Conservation (phyloP, 2,888 invertebrate genomes). For the Cataglyphis rosenhaueri region DNA sequence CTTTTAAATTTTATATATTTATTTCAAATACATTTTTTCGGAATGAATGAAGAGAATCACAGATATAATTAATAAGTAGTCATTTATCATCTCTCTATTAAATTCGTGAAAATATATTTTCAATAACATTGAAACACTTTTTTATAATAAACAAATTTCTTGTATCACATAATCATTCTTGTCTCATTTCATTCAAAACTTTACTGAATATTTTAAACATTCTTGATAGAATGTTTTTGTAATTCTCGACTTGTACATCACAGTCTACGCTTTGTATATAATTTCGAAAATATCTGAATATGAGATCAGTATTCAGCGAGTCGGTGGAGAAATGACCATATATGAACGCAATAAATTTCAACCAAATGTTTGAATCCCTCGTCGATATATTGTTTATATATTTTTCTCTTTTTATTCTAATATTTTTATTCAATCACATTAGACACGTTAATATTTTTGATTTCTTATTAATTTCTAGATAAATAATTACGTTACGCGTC, state of each 20-base stretch:
- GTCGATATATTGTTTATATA: not conserved
- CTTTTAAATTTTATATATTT: slow-evolving; percentile 35
- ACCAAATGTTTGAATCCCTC: not conserved
- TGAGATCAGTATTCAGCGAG: not conserved
- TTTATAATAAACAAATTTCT: not conserved
- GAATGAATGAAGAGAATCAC: not conserved
- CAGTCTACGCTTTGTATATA: not conserved
- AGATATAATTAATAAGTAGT: not conserved
- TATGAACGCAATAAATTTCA: slow-evolving; percentile 3
- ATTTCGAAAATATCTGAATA: not conserved
- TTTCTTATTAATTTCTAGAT: slow-evolving; percentile 33
- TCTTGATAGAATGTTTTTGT: not conserved
- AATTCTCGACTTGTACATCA: not conserved
- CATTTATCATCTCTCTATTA: slow-evolving; percentile 34
- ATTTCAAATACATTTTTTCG: slow-evolving; percentile 29
- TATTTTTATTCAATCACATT: slow-evolving; percentile 21
- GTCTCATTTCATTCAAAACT: slow-evolving; percentile 2
- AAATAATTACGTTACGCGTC: slow-evolving; percentile 52
- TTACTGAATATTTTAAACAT: not conserved
- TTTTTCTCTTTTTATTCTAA: not conserved
- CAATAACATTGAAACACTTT: slow-evolving; percentile 2
- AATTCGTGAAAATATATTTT: slow-evolving; percentile 2
- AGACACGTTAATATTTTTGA: slow-evolving; percentile 10
- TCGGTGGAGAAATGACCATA: not conserved
- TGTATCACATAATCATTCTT: slow-evolving; percentile 1